Conservation (phyloP, 2,113 vertebrate genomes). For the Ammospiza caudacuta region DNA sequence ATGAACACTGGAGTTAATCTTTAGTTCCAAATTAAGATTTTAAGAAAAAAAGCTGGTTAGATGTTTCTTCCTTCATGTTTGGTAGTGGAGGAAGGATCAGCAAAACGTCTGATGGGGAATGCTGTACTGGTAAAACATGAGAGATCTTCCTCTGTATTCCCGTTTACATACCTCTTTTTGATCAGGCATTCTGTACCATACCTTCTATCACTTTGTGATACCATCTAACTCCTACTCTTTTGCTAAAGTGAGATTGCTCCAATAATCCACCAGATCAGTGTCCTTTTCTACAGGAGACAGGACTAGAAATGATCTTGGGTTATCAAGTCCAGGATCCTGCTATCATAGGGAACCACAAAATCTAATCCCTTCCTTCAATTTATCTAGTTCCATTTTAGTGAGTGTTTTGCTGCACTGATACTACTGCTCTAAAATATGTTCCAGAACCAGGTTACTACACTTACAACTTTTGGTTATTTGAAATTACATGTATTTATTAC, state of each 20-base stretch:
- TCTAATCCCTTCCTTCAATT: not conserved
- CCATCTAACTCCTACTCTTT: not conserved
- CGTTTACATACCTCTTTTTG: not conserved
- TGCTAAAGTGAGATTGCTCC: slow-evolving; percentile 12
- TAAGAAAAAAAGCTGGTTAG: not conserved
- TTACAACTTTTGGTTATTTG: not conserved
- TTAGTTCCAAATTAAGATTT: not conserved
- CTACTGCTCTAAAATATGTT: not conserved
- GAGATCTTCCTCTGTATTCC: not conserved
- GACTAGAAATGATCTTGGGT: not conserved
- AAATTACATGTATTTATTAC: not conserved
- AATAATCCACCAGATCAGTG: slow-evolving; percentile 2
- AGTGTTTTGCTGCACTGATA: not conserved
- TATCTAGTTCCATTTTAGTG: not conserved
- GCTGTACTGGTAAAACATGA: not conserved
- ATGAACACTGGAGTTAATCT: not conserved
- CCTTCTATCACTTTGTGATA: not conserved
- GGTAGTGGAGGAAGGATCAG: not conserved
- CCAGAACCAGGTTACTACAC: not conserved
- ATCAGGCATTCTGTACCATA: not conserved
- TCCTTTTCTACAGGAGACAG: not conserved
- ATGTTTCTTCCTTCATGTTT: not conserved
- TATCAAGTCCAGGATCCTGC: not conserved
- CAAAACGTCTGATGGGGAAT: not conserved
- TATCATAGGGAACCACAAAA: not conserved